Conservation (phyloP, 2,888 invertebrate species). For the Clunio marinus region DNA sequence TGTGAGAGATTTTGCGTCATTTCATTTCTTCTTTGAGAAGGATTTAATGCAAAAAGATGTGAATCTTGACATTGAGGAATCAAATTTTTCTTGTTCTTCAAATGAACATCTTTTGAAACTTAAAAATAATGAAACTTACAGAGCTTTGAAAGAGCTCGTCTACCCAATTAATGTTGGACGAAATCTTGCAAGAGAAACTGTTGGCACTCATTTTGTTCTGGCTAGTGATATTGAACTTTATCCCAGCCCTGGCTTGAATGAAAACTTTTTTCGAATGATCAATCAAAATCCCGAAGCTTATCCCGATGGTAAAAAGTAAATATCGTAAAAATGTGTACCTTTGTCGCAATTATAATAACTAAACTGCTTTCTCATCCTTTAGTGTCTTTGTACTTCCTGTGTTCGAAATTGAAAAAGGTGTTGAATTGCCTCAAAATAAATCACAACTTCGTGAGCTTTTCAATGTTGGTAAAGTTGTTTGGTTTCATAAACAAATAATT, state of each 20-base stretch:
- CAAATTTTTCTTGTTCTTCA: constrained; percentile 58
- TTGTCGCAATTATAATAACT: too few species aligned
- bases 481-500: constrained; percentile 44
- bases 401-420: constrained; percentile 64
- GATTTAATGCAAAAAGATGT: constrained; percentile 56
- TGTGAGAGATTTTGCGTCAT: constrained; percentile 58
- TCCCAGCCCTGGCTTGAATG: constrained; percentile 73
- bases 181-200: constrained; percentile 74
- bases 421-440: constrained; percentile 43
- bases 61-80: too few species aligned
- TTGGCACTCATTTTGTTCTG: constrained; percentile 73
- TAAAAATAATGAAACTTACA: constrained; percentile 65
- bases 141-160: too few species aligned
- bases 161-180: constrained; percentile 86
- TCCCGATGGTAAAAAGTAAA: not conserved
- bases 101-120: constrained; percentile 57
- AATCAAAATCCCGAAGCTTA: not conserved
- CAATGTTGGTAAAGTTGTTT: constrained; percentile 41
- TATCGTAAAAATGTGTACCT: too few species aligned
- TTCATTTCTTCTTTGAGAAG: constrained; percentile 61
- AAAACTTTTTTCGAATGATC: constrained; percentile 65
- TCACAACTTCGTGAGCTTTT: constrained; percentile 43
- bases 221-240: constrained; percentile 84
- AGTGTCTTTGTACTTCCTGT: constrained; percentile 77
- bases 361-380: too few species aligned